Base-by-base conservation (phyloP, 2,888 invertebrate species). In the Rotaria macrura region DNA sequence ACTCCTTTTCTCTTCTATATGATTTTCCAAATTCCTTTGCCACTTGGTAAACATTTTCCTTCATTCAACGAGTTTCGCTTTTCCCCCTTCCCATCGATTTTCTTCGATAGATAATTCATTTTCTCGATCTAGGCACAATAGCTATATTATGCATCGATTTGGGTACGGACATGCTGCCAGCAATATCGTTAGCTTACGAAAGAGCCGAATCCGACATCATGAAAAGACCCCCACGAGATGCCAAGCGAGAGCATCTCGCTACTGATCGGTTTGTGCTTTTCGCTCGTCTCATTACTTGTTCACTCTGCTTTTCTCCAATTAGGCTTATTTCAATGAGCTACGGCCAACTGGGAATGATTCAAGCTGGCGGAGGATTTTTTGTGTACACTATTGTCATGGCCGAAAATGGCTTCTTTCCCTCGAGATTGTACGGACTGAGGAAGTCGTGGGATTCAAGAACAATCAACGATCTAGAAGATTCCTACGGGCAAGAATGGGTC, bases 281-380 rank as follows among this genome's bases (percentile, higher is more conserved):
- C 14, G 9, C 14, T 12, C 14, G 9, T 12, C 17, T 49, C 49
- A 17, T 65, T 57, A 6, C n/a, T 17, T 10, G 25, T 25, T 10
- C 14, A 47, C 14, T 47, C 9, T 12, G 9, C 14, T 47, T 47
- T 14, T 47, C 9, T 47, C 9, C 9, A 47, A 47, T 12, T 57
- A 57, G 57, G 5, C 93, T 99, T 92, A 98, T 99, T 92, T 96
- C 97, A 88, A 96, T 99, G 95, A 96, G 98, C 87, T 99, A 99
- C 92, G 98, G 98, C 89, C 98, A 99, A 92, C 98, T 99, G 92
- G 99, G 99, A 90, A 97, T 99, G 97, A 98, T 99, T 92, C 98
- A 99, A 93, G 98, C 98, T 84, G 95, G 96, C n/a, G 98, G 97
- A 88, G 99, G 98, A 54, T 99, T 99, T 95, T 99, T 97, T 93